These are phyloP conservation scores for Podarcis cretensis DNA, from an alignment of 2,113 vertebrate species.

Conservation along the genomic window DNA sequence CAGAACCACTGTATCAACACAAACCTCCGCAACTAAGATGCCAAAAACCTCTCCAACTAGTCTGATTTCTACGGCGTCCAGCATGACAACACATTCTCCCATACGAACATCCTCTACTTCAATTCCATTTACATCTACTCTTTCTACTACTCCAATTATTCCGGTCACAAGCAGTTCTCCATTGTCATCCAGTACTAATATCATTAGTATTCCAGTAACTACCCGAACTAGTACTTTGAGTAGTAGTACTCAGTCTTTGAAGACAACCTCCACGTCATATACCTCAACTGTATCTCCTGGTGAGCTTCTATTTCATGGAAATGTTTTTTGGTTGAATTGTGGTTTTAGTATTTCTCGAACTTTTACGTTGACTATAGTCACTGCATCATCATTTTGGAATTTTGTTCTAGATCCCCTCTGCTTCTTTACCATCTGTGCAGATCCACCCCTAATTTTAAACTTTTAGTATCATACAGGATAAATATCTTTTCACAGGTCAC, in stretches of 20 bases:
- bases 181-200: not conserved
- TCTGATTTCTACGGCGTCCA: too few relatives aligned
- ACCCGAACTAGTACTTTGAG: not conserved
- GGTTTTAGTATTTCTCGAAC: too few relatives aligned
- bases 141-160: not conserved
- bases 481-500: too few relatives aligned
- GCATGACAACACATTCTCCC: not conserved
- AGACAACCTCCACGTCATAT: not conserved
- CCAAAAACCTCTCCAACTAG: not conserved
- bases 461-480: too few relatives aligned
- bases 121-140: not conserved
- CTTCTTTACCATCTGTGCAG: too few relatives aligned
- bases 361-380: too few relatives aligned
- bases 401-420: too few relatives aligned
- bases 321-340: too few relatives aligned
- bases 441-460: too few relatives aligned
- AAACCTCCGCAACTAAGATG: not conserved
- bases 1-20: not conserved
- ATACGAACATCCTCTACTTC: not conserved
- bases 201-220: not conserved
- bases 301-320: not conserved
- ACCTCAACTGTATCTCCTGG: not conserved
- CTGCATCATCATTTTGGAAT: too few relatives aligned
- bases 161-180: not conserved
- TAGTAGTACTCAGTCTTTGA: not conserved